Conservation (phyloP, 2,113 vertebrate genomes). For the Hyla sarda region DNA sequence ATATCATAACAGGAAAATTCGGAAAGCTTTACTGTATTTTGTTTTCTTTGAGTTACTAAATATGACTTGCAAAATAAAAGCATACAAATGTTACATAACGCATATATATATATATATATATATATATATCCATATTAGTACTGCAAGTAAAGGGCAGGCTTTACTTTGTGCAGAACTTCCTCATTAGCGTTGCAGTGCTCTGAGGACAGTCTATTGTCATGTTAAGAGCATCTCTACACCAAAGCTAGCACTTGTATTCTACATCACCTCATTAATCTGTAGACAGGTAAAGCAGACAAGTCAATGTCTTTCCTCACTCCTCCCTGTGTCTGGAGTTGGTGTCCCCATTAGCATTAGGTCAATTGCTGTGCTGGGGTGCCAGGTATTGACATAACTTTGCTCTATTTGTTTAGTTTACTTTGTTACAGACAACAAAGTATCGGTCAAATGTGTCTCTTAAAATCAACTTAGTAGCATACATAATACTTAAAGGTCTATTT, state of each 20-base stretch:
- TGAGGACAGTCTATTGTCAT: conserved; percentile 31
- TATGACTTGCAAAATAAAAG: background rate
- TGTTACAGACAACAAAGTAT: background rate
- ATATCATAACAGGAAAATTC: too few species aligned
- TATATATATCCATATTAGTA: too few species aligned
- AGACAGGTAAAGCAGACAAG: conserved; percentile 37
- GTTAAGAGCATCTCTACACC: background rate
- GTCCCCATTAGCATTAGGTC: conserved; percentile 25
- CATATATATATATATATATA: too few species aligned
- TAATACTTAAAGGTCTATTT: too few species aligned
- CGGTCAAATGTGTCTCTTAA: background rate
- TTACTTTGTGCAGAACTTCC: background rate
- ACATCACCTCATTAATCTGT: conserved; percentile 30
- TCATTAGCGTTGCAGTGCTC: conserved; percentile 16
- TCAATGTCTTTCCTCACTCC: background rate
- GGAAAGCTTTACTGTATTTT: too few species aligned
- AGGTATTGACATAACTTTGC: background rate
- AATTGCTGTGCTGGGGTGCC: background rate
- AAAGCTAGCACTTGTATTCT: background rate
- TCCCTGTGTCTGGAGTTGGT: background rate
- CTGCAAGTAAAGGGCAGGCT: background rate
- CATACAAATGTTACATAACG: background rate
- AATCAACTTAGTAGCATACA: background rate
- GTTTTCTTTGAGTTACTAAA: too few species aligned
- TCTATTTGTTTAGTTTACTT: background rate